phyloP scores from a whole-genome alignment of 2,888 invertebrate species.

The Drosophila gaucha region DNA sequence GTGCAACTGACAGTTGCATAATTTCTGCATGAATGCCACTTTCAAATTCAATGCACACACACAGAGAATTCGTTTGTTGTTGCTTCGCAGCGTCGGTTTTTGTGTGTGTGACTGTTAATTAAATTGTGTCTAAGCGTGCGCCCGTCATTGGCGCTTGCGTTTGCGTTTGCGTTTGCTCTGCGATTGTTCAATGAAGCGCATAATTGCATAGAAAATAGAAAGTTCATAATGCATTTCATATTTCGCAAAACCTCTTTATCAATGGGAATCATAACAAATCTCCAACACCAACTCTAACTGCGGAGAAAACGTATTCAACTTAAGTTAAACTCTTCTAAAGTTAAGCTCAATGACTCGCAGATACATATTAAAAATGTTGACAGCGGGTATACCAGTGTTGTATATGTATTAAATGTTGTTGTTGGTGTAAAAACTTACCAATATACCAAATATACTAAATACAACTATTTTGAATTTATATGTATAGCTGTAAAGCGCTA shows the following conservation, averaged over 20 bases:
- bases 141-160: conserved; percentile 43
- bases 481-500: too few species aligned
- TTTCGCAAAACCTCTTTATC: conserved; percentile 1
- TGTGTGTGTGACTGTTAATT: conserved; percentile 62
- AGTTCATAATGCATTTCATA: conserved; percentile 21
- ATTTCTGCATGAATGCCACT: conserved; percentile 73
- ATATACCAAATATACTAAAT: too few species aligned
- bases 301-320: background rate
- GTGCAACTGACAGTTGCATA: conserved; percentile 80
- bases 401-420: background rate
- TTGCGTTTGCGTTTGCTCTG: conserved; percentile 42
- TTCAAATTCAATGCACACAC: conserved; percentile 59
- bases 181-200: conserved; percentile 61
- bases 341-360: background rate
- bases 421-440: too few species aligned
- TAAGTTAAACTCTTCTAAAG: background rate
- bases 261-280: background rate
- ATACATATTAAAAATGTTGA: too few species aligned
- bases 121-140: conserved; percentile 69
- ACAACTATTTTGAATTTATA: too few species aligned
- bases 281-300: too few species aligned
- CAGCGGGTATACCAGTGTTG: background rate
- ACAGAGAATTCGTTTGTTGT: conserved; percentile 52
- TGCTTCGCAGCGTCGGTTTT: conserved; percentile 9
- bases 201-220: conserved; percentile 63